Base-by-base conservation (phyloP, 2,888 invertebrate genomes). In the Elegia similella region DNA sequence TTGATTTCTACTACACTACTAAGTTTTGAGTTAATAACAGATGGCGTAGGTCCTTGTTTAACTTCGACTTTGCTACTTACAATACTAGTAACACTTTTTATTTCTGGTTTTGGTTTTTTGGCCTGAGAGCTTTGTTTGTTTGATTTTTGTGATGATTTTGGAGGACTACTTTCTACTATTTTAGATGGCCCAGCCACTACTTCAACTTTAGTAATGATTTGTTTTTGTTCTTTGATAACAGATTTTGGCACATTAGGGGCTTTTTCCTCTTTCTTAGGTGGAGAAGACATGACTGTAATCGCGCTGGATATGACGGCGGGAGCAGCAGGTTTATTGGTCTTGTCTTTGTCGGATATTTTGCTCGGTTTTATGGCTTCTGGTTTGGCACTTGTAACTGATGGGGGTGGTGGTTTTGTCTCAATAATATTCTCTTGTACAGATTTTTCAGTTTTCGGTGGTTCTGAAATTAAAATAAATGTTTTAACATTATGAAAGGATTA, bases 1-100 rank as follows among this genome's bases (percentile, higher is more conserved):
- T 91, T 89, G 17, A 93, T 82, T 81, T 94, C 93, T 43, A 94
- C 88, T 50, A 93, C 80, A 64, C 93, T 93, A 30, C 93, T 93
- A 44, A 93, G 69, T 67, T 93, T 88, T 2, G 87, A 77, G 62
- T 73, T 80, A n/a, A 82, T 67, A 29, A 82, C 68, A 6, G 84
- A 76, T 6, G 77, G 76, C 17, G 84, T 72, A 30, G 84, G 74
- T 17, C 78, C 86, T 75, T 92, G 87, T 68, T 92, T 92, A 30
- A 92, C 80, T 81, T 92, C 92, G 42, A 91, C 86, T 76, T 92
- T 92, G 64, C 89, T 91, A 59, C 88, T 88, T 1, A 91, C 81
- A 43, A 88, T 61, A 62, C 80, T 88, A 1, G 87, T 84, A 7
- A 86, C 78, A 65, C 85, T 86, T 70, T 90, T 88, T 6, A 88